These are phyloP conservation scores for Himalopsyche phryganea DNA, from an alignment of 1,140 invertebrate genomes.

Conservation along the genomic window DNA sequence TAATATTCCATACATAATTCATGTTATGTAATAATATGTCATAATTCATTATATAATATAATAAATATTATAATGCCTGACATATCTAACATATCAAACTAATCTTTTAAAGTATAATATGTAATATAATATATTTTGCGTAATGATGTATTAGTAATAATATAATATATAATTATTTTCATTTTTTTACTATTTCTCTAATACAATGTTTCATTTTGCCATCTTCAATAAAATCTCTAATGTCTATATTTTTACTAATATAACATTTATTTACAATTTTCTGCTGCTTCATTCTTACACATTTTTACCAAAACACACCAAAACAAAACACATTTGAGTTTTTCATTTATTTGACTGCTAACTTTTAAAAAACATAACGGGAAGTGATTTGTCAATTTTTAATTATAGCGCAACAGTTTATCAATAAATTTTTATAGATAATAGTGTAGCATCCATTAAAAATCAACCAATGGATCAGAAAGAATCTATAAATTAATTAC, in stretches of 20 bases:
- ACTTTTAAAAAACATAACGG: background rate
- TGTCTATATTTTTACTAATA: slow-evolving; percentile 9
- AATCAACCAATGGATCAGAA: no score
- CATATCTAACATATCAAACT: slow-evolving; percentile 14
- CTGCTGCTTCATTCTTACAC: background rate
- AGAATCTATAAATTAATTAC: no score
- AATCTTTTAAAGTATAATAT: slow-evolving; percentile 9
- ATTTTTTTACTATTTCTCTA: slow-evolving; percentile 20
- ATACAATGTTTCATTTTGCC: slow-evolving; percentile 15
- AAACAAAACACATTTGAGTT: background rate
- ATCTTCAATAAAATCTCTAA: slow-evolving; percentile 9
- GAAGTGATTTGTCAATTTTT: background rate
- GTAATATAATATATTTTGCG: slow-evolving; percentile 10
- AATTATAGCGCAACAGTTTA: background rate
- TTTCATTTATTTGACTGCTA: background rate
- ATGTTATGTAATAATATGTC: slow-evolving; percentile 6
- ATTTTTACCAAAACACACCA: background rate
- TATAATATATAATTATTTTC: slow-evolving; percentile 15
- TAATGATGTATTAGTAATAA: slow-evolving; percentile 4
- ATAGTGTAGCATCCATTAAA: background rate
- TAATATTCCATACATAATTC: slow-evolving; percentile 18
- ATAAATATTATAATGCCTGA: slow-evolving; percentile 9
- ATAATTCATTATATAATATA: slow-evolving; percentile 11
- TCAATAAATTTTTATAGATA: background rate
- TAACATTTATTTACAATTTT: slow-evolving; percentile 22